Conservation (phyloP, 2,888 invertebrate genomes). For the Rutpela maculata region DNA sequence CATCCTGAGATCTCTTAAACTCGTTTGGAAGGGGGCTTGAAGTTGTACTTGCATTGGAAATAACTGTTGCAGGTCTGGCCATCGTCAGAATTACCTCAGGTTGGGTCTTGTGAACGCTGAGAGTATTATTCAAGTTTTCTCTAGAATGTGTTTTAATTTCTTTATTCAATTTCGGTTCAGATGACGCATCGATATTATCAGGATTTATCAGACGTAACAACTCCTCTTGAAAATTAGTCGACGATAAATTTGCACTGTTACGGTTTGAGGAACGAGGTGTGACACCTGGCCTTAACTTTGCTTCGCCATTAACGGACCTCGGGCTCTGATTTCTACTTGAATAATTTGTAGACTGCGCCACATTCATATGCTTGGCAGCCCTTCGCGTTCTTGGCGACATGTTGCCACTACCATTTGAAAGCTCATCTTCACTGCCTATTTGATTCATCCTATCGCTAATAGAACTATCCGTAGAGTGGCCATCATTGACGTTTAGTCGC, state of each 20-base stretch:
- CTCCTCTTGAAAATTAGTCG: conserved; percentile 87
- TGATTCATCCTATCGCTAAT: conserved; percentile 73
- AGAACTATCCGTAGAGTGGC: conserved; percentile 76
- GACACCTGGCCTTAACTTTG: conserved; percentile 76
- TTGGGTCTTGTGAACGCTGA: conserved; percentile 70
- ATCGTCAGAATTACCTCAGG: conserved; percentile 80
- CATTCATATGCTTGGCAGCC: conserved; percentile 72
- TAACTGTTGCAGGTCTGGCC: conserved; percentile 81
- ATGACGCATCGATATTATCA: conserved; percentile 77
- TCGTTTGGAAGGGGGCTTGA: conserved; percentile 77
- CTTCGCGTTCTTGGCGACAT: conserved; percentile 76
- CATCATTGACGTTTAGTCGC: conserved; percentile 72
- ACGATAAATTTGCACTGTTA: conserved; percentile 78
- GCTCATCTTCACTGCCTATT: conserved; percentile 76
- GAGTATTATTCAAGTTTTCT: conserved; percentile 69
- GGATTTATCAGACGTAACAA: conserved; percentile 89
- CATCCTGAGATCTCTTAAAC: conserved; percentile 77
- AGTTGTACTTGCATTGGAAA: conserved; percentile 79
- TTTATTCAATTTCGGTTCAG: conserved; percentile 57
- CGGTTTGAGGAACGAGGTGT: conserved; percentile 75
- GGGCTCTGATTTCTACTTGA: conserved; percentile 79
- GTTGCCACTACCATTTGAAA: conserved; percentile 76
- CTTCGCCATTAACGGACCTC: conserved; percentile 77
- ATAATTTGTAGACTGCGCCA: conserved; percentile 56
- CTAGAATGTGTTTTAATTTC: conserved; percentile 65